A percentile compares a stretch with the other conserved stretches of the same genome.
These are phyloP conservation scores for Bibio marci DNA, from an alignment of 2,888 invertebrate species.

Conservation along the genomic window DNA sequence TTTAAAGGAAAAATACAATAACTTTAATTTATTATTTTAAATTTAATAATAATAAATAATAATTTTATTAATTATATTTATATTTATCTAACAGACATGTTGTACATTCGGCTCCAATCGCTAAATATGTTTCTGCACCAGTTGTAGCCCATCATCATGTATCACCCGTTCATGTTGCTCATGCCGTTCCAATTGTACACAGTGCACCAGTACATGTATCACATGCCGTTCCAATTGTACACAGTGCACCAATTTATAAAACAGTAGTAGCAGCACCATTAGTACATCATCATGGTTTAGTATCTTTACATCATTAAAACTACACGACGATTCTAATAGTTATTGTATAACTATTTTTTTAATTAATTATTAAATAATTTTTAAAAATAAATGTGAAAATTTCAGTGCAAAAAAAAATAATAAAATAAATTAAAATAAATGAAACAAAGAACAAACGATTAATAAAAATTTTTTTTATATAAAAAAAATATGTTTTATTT, in stretches of 20 bases:
- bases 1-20: too few species aligned
- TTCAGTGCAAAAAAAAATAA: too few species aligned
- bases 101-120: constrained; percentile 14
- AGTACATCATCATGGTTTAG: neutral
- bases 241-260: constrained; percentile 27
- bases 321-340: too few species aligned
- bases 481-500: too few species aligned
- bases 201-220: constrained; percentile 4
- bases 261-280: constrained; percentile 15
- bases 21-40: neutral
- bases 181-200: constrained; percentile 23
- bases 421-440: too few species aligned
- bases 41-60: neutral
- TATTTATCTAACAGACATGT: constrained; percentile 13
- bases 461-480: too few species aligned
- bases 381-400: too few species aligned
- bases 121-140: constrained; percentile 4
- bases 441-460: too few species aligned
- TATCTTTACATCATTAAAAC: neutral
- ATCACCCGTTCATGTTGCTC: constrained; percentile 24
- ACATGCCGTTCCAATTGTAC: constrained; percentile 16
- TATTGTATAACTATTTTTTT: too few species aligned
- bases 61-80: neutral
- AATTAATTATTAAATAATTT: too few species aligned
- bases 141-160: constrained; percentile 20